Conservation (phyloP, 2,797 vertebrate genomes). For the Antrozous pallidus region DNA sequence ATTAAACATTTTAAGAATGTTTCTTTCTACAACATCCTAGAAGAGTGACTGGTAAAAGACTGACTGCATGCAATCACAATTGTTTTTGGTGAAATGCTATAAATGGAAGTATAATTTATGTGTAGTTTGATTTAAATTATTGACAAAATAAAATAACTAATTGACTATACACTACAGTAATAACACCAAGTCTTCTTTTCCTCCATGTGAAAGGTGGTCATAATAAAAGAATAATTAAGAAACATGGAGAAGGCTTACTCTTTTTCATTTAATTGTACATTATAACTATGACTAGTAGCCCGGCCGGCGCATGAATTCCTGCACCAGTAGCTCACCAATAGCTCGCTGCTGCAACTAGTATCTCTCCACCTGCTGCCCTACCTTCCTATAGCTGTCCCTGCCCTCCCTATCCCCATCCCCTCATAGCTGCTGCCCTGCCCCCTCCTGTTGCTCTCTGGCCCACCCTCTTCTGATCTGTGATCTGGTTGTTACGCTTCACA, state of each 20-base stretch:
- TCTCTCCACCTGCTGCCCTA: too few relatives aligned
- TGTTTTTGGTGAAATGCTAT: background rate
- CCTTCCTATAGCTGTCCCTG: too few relatives aligned
- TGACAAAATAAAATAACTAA: background rate
- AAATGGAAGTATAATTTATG: background rate
- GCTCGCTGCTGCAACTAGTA: too few relatives aligned
- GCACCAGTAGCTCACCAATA: too few relatives aligned
- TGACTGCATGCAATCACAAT: background rate
- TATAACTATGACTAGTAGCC: background rate
- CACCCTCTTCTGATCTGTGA: too few relatives aligned
- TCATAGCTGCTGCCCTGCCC: too few relatives aligned
- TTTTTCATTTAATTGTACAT: background rate
- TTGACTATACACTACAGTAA: background rate
- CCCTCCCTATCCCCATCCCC: too few relatives aligned
- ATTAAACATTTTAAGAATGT: background rate
- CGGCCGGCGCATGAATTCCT: too few relatives aligned
- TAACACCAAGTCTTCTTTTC: background rate
- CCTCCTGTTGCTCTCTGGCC: too few relatives aligned
- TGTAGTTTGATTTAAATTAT: background rate
- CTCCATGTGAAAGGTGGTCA: background rate
- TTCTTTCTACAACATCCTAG: background rate
- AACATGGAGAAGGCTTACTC: background rate
- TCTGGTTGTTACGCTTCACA: too few relatives aligned
- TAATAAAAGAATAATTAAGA: background rate
- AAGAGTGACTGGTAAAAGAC: background rate